A percentile compares a stretch with the other conserved stretches of the same genome.
These are phyloP conservation scores for Drosophila lacteicornis DNA, from an alignment of 1,140 invertebrate species.

Conservation along the genomic window DNA sequence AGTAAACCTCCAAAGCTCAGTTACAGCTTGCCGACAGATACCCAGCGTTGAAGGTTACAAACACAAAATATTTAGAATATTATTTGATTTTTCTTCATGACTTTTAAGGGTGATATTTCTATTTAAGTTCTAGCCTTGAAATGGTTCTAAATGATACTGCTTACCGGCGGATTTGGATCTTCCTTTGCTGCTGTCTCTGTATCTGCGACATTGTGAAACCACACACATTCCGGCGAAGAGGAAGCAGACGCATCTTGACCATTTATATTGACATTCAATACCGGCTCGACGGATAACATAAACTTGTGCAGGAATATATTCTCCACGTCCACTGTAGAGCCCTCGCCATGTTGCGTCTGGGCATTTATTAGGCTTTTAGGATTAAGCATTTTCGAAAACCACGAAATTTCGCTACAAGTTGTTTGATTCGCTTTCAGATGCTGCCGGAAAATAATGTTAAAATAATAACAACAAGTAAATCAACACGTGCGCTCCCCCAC, in stretches of 20 bases:
- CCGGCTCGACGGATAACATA: constrained; percentile 18
- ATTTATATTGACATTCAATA: not conserved
- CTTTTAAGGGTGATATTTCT: too few species aligned
- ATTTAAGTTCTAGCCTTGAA: too few species aligned
- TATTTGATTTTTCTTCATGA: too few species aligned
- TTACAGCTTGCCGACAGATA: too few species aligned
- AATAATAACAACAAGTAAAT: constrained; percentile 37
- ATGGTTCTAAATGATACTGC: not conserved
- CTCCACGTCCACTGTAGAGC: constrained; percentile 44
- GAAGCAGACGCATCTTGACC: not conserved
- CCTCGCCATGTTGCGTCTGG: constrained; percentile 66
- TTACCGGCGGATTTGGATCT: not conserved
- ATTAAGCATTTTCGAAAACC: constrained; percentile 47
- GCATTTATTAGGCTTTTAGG: constrained; percentile 51
- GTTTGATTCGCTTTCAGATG: constrained; percentile 28
- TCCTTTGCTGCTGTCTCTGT: too few species aligned
- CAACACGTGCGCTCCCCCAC: constrained; percentile 24
- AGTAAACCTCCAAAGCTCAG: too few species aligned
- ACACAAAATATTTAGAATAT: too few species aligned
- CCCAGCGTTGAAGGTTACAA: too few species aligned
- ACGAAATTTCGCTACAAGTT: constrained; percentile 15
- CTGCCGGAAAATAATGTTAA: constrained; percentile 24
- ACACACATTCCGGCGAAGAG: constrained; percentile 21
- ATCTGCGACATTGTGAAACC: constrained; percentile 28
- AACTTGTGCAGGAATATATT: constrained; percentile 63